These are phyloP conservation scores for Apis cerana DNA, from an alignment of 1,140 invertebrate species.

Conservation along the genomic window DNA sequence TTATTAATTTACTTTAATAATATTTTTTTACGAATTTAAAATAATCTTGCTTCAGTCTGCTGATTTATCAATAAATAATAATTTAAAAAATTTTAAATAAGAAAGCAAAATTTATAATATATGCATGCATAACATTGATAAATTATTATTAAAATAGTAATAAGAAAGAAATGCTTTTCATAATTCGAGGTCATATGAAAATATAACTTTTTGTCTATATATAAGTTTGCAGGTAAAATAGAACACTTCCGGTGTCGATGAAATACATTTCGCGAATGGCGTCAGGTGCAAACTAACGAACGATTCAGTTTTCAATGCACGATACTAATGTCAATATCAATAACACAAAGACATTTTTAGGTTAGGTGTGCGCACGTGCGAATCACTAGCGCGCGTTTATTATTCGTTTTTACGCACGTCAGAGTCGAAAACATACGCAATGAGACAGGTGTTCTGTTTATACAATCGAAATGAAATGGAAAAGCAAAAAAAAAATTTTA, in stretches of 20 bases:
- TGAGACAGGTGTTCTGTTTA: slow-evolving; percentile 42
- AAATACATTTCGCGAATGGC: slow-evolving; percentile 45
- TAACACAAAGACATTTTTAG: slow-evolving; percentile 55
- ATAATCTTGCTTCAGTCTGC: too few relatives aligned
- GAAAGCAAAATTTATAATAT: background rate
- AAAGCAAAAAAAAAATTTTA: background rate
- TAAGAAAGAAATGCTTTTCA: background rate
- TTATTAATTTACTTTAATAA: too few relatives aligned
- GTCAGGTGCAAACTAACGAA: slow-evolving; percentile 51
- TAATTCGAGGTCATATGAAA: background rate
- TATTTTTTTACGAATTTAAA: too few relatives aligned
- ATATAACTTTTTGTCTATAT: background rate
- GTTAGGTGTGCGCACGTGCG: slow-evolving; percentile 66
- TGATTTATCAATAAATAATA: too few relatives aligned
- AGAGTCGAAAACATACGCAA: slow-evolving; percentile 29
- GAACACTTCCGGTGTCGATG: slow-evolving; percentile 48
- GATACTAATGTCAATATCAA: slow-evolving; percentile 65
- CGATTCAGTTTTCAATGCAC: slow-evolving; percentile 51
- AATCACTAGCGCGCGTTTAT: slow-evolving; percentile 49
- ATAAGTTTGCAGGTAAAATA: slow-evolving; percentile 12
- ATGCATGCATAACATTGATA: background rate
- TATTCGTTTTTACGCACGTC: slow-evolving; percentile 49
- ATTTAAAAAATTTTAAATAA: too few relatives aligned
- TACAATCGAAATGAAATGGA: background rate
- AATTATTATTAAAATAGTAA: background rate